Percentiles rank a stretch among this genome's conserved stretches.
Evolutionary conservation across 2,797 vertebrate genomes (phyloP).

Genomic region (Euphonia xanthogaster): DNA sequence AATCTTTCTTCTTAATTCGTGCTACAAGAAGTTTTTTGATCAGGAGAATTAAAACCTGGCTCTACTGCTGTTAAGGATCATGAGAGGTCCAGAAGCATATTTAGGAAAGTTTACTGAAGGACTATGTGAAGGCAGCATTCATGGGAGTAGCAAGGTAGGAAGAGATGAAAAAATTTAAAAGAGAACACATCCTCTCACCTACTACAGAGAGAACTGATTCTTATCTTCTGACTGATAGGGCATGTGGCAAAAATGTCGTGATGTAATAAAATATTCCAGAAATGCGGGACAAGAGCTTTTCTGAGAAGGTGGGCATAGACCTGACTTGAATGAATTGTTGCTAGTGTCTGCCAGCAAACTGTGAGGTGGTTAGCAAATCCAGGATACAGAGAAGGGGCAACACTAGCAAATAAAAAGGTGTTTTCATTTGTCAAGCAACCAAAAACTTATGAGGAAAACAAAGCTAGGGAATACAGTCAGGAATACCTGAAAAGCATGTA

Average conservation of each 20-base stretch:
- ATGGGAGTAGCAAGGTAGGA: not conserved
- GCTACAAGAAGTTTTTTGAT: not conserved
- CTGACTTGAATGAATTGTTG: not conserved
- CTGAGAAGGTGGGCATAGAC: not conserved
- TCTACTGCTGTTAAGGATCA: not conserved
- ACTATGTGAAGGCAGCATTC: not conserved
- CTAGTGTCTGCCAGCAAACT: not conserved
- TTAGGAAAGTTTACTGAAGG: not conserved
- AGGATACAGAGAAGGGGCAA: not conserved
- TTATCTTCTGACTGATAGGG: not conserved
- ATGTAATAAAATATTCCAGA: not conserved
- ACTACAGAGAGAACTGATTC: not conserved
- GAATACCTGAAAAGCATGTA: not conserved
- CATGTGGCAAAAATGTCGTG: rapidly evolving
- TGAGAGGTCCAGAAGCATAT: not conserved
- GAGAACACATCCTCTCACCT: not conserved
- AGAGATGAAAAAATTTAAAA: not conserved
- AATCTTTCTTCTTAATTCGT: not conserved
- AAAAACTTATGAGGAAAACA: not conserved
- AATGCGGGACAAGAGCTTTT: not conserved
- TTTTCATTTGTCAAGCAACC: not conserved
- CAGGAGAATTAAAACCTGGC: not conserved
- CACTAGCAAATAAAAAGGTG: not conserved
- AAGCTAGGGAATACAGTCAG: not conserved
- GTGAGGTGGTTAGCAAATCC: not conserved